Evolutionary conservation across 92 coral and sea anemone genomes (phyloP), one percentile per base, ranked within the genome.

Genomic region (Blastomussa wellsi): DNA sequence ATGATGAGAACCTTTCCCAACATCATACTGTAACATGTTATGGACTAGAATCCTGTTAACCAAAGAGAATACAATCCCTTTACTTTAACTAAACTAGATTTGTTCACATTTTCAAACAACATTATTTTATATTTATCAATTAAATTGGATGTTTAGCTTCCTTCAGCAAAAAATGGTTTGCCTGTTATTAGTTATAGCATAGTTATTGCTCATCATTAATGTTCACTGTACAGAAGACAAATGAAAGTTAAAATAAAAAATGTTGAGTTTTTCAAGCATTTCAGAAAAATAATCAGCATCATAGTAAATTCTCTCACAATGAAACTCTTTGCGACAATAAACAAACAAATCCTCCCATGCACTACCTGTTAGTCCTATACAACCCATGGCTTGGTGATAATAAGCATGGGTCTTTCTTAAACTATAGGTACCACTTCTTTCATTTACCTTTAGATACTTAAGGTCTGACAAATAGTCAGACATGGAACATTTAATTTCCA

Each of bases 401-500:
- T 82, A 35, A 26, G 38, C 36, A 74, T 83, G 87, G n/a, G 55
- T 64, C 74, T 49, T 72, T 72, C 51, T 82, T 10, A 69, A 72
- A 70, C 32, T 48, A 39, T 82, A 62, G 26, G 17, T 44, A 31
- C 59, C 35, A 6, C 70, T 66, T 49, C 70, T 79, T 4, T 33
- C n/a, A 51, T 65, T 81, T 38, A 38, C 60, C 64, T 83, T 77
- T 65, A 83, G 70, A 47, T 75, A 83, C 12, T 77, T n/a, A 26
- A 82, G 17, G 59, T 66, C 73, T 65, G 32, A 66, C 7, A 88
- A 57, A 22, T 77, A 75, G 44, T 82, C 91, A 51, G 60, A 62
- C 84, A 82, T 35, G 38, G 88, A 77, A 24, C 84, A 88, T 83
- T 88, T 83, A 17, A 88, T 82, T 77, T 88, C 81, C 24, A 88